A percentile compares a stretch with the other conserved stretches of the same genome.
phyloP scores from a whole-genome alignment of 2,797 vertebrate genomes.

The Philypnodon macrostomus region DNA sequence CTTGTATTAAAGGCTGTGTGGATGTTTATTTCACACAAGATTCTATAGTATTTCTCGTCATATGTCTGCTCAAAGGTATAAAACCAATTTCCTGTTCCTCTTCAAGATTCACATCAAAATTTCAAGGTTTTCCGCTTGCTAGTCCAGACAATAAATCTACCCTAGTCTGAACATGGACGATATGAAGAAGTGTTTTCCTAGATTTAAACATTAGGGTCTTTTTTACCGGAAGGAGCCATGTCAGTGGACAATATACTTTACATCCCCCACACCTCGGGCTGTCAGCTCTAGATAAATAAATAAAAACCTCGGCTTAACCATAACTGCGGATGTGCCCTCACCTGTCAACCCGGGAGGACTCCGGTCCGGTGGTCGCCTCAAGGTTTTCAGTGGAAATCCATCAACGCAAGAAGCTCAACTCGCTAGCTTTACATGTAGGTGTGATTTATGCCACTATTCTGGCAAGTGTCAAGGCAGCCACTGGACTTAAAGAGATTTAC shows the following conservation, averaged over 20 bases:
- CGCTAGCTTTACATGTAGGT: conserved; percentile 14
- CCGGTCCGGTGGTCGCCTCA: conserved; percentile 12
- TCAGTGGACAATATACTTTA: conserved; percentile 9
- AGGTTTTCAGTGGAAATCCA: conserved; percentile 27
- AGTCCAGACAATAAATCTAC: background rate
- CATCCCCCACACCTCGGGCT: conserved; percentile 4
- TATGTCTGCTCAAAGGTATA: too few species aligned
- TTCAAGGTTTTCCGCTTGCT: conserved; percentile 4
- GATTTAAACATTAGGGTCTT: background rate
- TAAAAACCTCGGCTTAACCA: conserved; percentile 4
- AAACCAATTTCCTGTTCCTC: too few species aligned
- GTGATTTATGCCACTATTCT: conserved; percentile 34
- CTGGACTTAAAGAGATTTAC: conserved; percentile 28
- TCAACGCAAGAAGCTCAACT: conserved; percentile 13
- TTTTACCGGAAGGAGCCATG: conserved; percentile 3
- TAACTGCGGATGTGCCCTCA: conserved; percentile 17
- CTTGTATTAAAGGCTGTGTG: too few species aligned
- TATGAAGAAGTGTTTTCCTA: conserved; percentile 3
- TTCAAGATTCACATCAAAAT: background rate
- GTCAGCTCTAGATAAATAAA: conserved; percentile 12
- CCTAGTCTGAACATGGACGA: background rate
- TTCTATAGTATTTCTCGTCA: too few species aligned
- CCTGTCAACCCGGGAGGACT: conserved; percentile 18
- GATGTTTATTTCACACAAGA: too few species aligned
- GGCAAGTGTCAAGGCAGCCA: conserved; percentile 12